Evolutionary conservation across 1,140 invertebrate species (phyloP).

Genomic region (Leptoteleia sp.): DNA sequence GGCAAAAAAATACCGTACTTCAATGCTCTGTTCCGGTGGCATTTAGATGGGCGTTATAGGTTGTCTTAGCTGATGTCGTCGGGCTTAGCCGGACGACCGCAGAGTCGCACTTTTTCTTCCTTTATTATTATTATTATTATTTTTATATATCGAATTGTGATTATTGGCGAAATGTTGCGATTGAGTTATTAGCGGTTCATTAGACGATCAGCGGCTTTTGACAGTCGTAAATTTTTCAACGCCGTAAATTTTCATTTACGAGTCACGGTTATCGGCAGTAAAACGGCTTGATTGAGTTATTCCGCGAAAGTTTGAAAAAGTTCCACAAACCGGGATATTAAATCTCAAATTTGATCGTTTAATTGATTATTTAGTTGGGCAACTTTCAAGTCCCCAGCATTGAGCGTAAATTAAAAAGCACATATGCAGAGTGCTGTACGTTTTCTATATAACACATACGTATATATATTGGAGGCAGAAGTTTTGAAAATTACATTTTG

Average conservation of each 20-base stretch:
- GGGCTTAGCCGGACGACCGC: too few species aligned
- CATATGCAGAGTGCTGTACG: too few species aligned
- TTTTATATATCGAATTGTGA: conserved; percentile 23
- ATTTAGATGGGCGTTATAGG: conserved; percentile 17
- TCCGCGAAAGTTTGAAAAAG: conserved; percentile 2
- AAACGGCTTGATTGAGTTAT: conserved; percentile 20
- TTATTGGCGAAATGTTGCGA: conserved; percentile 24
- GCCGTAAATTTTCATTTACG: conserved; percentile 43
- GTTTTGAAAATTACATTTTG: too few species aligned
- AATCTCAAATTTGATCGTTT: background rate
- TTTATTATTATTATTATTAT: too few species aligned
- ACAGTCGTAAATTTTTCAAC: conserved; percentile 3
- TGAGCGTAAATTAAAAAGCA: too few species aligned
- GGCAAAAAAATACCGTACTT: too few species aligned
- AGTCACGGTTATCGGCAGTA: conserved; percentile 27
- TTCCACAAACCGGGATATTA: background rate
- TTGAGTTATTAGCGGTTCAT: conserved; percentile 40
- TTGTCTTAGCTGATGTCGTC: conserved; percentile 26
- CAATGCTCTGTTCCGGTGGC: background rate
- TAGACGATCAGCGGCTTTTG: conserved; percentile 18
- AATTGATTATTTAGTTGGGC: background rate
- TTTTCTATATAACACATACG: too few species aligned
- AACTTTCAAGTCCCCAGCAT: too few species aligned
- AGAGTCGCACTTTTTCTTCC: too few species aligned
- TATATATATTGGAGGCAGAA: too few species aligned